A percentile compares a stretch with the other conserved stretches of the same genome.
Evolutionary conservation across 2,888 invertebrate genomes (phyloP).

Genomic region (Eremobia ochroleuca): DNA sequence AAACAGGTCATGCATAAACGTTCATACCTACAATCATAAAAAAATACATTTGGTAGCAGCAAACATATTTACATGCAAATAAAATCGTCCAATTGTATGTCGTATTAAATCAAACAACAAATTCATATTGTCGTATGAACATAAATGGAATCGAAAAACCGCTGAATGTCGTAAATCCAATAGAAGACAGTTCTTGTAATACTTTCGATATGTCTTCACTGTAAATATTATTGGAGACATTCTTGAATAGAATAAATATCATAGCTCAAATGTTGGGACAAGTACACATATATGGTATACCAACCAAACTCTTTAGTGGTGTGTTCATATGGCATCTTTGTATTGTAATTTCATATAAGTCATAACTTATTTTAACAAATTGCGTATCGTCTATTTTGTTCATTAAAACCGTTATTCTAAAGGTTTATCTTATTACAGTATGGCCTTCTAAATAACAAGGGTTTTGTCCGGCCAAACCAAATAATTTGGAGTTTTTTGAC

Average conservation of each 20-base stretch:
- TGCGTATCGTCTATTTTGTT: too few relatives aligned
- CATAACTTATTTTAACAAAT: too few relatives aligned
- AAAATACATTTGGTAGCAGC: slow-evolving; percentile 27
- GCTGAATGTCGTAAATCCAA: slow-evolving; percentile 59
- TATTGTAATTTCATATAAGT: too few relatives aligned
- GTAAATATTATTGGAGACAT: slow-evolving; percentile 40
- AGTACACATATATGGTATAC: neutral
- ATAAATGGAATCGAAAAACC: slow-evolving; percentile 63
- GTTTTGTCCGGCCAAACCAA: neutral
- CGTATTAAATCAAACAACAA: slow-evolving; percentile 62
- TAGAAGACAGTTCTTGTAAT: slow-evolving; percentile 55
- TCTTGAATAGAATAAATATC: slow-evolving; percentile 52
- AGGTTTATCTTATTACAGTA: too few relatives aligned
- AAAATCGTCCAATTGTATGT: slow-evolving; percentile 57
- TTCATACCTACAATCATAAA: slow-evolving; percentile 35
- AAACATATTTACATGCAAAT: slow-evolving; percentile 55
- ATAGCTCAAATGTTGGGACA: slow-evolving; percentile 7
- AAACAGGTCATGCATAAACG: slow-evolving; percentile 45
- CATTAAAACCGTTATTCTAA: too few relatives aligned
- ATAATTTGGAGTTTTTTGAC: neutral
- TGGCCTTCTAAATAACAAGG: slow-evolving; percentile 37
- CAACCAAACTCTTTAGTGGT: too few relatives aligned
- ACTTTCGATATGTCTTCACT: slow-evolving; percentile 52
- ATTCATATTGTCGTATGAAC: slow-evolving; percentile 51
- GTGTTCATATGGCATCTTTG: too few relatives aligned